Percentiles rank a stretch among this genome's conserved stretches.
Conservation (phyloP, 2,888 invertebrate genomes). For the Taphrorychus bicolor region DNA sequence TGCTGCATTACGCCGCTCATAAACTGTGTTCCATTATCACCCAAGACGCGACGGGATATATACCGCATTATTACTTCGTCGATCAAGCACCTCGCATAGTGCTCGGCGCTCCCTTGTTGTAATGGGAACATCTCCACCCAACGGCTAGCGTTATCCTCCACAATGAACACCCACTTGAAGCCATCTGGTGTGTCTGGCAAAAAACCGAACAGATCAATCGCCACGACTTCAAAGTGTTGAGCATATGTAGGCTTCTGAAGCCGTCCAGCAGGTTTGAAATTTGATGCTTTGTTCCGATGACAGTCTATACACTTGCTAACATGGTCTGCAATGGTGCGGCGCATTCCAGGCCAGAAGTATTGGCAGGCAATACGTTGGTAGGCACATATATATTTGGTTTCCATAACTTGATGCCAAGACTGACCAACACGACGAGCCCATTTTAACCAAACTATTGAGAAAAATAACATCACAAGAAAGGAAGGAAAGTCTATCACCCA, state of each 20-base stretch:
- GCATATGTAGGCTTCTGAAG: background rate
- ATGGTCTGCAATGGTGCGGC: too few species aligned
- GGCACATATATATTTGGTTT: too few species aligned
- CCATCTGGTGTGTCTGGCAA: constrained; percentile 41
- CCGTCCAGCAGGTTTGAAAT: background rate
- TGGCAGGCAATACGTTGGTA: background rate
- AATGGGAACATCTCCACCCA: constrained; percentile 45
- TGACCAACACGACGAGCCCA: too few species aligned
- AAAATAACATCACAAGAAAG: too few species aligned
- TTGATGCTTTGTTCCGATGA: background rate
- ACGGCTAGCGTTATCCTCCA: constrained; percentile 47
- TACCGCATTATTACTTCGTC: constrained; percentile 49
- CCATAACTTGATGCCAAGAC: too few species aligned
- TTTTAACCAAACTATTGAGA: too few species aligned
- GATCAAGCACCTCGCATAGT: constrained; percentile 44
- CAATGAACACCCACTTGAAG: constrained; percentile 43
- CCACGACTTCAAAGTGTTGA: constrained; percentile 45
- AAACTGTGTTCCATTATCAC: constrained; percentile 54
- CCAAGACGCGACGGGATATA: constrained; percentile 49
- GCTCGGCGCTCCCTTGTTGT: constrained; percentile 28
- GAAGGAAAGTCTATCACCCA: too few species aligned
- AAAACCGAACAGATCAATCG: constrained; percentile 49
- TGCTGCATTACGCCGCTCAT: constrained; percentile 51
- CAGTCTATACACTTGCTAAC: background rate
- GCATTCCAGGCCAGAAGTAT: too few species aligned